phyloP scores from a whole-genome alignment of 2,888 invertebrate species.

The Amphipoea oculea region DNA sequence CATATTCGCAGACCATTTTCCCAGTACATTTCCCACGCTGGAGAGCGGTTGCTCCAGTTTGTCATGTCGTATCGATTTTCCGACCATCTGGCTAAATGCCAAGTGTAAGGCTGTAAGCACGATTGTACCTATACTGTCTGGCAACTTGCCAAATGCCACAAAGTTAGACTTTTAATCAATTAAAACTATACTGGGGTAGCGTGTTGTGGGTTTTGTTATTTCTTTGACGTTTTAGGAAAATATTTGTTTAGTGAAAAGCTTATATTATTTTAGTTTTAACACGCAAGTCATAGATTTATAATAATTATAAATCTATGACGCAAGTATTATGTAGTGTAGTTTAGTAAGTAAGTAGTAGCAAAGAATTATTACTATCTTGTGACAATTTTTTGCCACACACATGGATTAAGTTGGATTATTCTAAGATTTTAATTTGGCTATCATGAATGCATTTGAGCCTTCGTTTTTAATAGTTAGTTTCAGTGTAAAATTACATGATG shows the following conservation, averaged over 20 bases:
- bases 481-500: neutral
- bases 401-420: neutral
- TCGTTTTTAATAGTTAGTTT: neutral
- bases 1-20: slow-evolving; percentile 10
- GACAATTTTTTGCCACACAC: neutral
- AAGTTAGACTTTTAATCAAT: slow-evolving; percentile 46
- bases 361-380: neutral
- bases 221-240: slow-evolving; percentile 9
- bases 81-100: slow-evolving; percentile 71
- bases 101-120: slow-evolving; percentile 71
- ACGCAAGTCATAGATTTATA: too few species aligned
- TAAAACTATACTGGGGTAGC: slow-evolving; percentile 42
- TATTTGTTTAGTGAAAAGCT: neutral
- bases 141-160: slow-evolving; percentile 69
- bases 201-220: slow-evolving; percentile 38
- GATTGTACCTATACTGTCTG: slow-evolving; percentile 71
- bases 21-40: slow-evolving; percentile 35
- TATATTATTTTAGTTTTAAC: neutral
- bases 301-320: too few species aligned
- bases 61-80: slow-evolving; percentile 71
- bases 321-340: too few species aligned
- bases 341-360: too few species aligned
- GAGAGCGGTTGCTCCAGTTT: slow-evolving; percentile 60
- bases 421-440: neutral
- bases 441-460: neutral